Conservation (phyloP, 2,797 vertebrate species). For the Myotis vivesi region DNA sequence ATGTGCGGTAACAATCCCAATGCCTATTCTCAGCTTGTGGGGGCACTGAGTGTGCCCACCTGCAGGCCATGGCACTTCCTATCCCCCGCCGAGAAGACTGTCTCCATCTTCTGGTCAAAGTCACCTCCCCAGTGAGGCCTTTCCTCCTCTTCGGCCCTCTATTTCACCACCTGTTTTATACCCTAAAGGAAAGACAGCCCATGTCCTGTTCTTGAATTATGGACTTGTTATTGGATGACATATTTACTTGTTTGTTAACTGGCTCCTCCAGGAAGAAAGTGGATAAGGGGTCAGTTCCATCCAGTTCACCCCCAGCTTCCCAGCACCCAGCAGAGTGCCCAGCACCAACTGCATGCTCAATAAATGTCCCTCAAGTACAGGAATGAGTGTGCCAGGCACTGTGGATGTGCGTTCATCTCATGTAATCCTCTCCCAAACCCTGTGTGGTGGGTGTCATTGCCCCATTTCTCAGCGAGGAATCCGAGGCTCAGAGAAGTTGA, state of each 20-base stretch:
- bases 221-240: neutral
- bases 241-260: neutral
- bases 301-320: neutral
- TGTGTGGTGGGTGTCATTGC: neutral
- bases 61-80: neutral
- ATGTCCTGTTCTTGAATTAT: neutral
- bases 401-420: fast-evolving
- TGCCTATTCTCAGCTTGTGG: fast-evolving
- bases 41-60: fast-evolving
- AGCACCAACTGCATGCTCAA: fast-evolving
- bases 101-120: neutral
- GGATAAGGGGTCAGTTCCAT: neutral
- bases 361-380: neutral
- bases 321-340: neutral
- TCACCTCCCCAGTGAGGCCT: neutral
- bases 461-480: neutral
- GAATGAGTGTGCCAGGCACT: fast-evolving
- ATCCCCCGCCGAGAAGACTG: neutral
- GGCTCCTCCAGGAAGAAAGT: neutral
- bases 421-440: neutral
- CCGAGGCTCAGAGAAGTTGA: neutral
- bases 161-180: neutral
- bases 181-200: neutral
- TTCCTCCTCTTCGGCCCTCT: neutral
- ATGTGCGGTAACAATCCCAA: fast-evolving